Evolutionary conservation across 1,140 invertebrate genomes (phyloP).

Genomic region (Vollenhovia emeryi): DNA sequence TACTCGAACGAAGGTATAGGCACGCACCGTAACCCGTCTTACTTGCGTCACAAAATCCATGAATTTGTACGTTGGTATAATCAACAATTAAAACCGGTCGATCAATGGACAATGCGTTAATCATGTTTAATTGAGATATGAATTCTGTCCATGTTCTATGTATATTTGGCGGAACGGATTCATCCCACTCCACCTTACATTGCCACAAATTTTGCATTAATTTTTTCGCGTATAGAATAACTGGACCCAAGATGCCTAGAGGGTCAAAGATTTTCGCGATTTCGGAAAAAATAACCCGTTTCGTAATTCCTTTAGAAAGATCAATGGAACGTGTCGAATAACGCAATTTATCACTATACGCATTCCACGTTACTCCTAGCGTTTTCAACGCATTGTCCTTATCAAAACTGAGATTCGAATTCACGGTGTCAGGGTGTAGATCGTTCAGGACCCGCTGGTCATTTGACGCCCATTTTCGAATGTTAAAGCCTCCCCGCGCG

Average conservation of each 20-base stretch:
- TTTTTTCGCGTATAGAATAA: slow-evolving; percentile 17
- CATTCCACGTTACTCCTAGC: slow-evolving; percentile 11
- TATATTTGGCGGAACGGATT: slow-evolving; percentile 1
- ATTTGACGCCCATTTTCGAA: not conserved
- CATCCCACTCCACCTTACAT: slow-evolving; percentile 36
- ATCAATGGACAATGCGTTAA: slow-evolving; percentile 20
- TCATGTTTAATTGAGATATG: not conserved
- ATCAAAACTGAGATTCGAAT: not conserved
- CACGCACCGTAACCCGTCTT: slow-evolving; percentile 41
- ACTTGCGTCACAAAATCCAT: slow-evolving; percentile 62
- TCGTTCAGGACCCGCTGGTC: not conserved
- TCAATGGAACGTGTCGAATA: not conserved
- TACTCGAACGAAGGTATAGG: slow-evolving; percentile 57
- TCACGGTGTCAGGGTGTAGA: not conserved
- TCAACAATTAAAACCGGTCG: not conserved
- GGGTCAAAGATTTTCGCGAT: slow-evolving; percentile 49
- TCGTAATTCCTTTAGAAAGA: not conserved
- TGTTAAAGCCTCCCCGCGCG: not conserved
- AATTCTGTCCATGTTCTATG: slow-evolving; percentile 33
- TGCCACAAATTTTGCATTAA: slow-evolving; percentile 47
- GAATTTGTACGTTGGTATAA: slow-evolving; percentile 29
- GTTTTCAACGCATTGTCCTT: slow-evolving; percentile 9
- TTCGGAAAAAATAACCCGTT: slow-evolving; percentile 4
- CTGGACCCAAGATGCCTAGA: not conserved
- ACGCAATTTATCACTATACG: not conserved